Evolutionary conservation across 2,888 invertebrate species (phyloP), one percentile per base, ranked within the genome.

Genomic region (Athalia cordata): DNA sequence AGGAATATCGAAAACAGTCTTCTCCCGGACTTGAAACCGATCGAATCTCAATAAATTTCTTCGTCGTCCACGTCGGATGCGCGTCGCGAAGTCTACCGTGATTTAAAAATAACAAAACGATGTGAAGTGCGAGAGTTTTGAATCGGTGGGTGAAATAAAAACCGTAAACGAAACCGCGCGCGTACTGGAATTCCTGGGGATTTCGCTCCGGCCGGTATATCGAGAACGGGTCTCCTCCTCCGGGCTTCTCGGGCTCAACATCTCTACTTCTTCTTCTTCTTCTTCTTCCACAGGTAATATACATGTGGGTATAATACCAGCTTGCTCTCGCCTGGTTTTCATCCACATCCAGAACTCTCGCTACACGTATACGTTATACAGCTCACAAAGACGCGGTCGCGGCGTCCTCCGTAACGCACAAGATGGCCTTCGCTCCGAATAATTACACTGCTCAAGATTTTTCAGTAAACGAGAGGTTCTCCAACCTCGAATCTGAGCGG

Each of bases 351-450:
- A 29, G 29, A 29, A 29, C 29, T 29, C 29, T 29, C 2, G 29
- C 29, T 61, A 43, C 55, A 45, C 52, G 45, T 52, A 43, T 11
- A 59, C 55, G 67, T 45, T 55, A 78, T 29, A 78, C 67, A 13
- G 61, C 62, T 64, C 70, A n/a, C 80, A 80, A 77, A 79, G 80
- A 75, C 66, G 59, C 77, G 29, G 29, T 29, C 52, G 43, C 49
- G 45, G 45, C 13, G 59, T 72, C 68, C 77, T 75, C 75, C 50
- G 45, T 82, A 86, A 86, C 86, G 85, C 86, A 84, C 85, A 85
- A 83, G 84, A 85, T 84, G 88, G 83, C 88, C 88, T 88, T 88
- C 87, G 86, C 83, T 84, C 84, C 83, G 84, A 86, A 88, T 87
- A 87, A 88, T 88, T 87, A 86, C 83, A 85, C 85, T 84, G 85